Percentiles rank a stretch among this genome's conserved stretches.
Conservation (phyloP, 2,888 invertebrate genomes). For the Drosophila mulleri region DNA sequence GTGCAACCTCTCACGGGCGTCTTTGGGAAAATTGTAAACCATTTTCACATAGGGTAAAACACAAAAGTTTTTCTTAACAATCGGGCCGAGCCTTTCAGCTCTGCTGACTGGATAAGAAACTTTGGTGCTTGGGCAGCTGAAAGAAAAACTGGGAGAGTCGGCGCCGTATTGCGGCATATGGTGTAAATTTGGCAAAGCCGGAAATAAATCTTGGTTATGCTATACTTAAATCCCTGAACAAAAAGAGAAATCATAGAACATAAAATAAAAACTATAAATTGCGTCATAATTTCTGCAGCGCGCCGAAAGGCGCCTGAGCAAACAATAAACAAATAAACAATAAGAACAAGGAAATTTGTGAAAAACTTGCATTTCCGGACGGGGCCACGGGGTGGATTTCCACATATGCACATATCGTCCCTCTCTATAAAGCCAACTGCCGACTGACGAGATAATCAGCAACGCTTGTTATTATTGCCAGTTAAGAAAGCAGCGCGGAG, state of each 20-base stretch:
- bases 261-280: constrained; percentile 75
- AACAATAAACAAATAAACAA: constrained; percentile 35
- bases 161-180: constrained; percentile 53
- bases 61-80: constrained; percentile 43
- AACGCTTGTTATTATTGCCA: constrained; percentile 49
- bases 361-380: constrained; percentile 61
- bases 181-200: constrained; percentile 74
- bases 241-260: constrained; percentile 39
- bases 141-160: constrained; percentile 32
- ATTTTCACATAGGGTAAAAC: constrained; percentile 18
- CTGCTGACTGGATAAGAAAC: constrained; percentile 36
- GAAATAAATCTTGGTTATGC: constrained; percentile 81
- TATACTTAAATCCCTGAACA: constrained; percentile 61
- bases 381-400: constrained; percentile 19
- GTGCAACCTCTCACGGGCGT: background rate
- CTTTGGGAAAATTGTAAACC: constrained; percentile 1
- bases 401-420: constrained; percentile 1
- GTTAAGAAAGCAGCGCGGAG: background rate
- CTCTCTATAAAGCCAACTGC: background rate
- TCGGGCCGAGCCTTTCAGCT: constrained; percentile 15
- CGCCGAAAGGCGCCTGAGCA: constrained; percentile 50
- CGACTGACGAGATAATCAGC: constrained; percentile 58
- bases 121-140: constrained; percentile 49
- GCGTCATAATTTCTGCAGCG: constrained; percentile 70
- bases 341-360: constrained; percentile 26